Evolutionary conservation across 2,888 invertebrate species (phyloP), one percentile per base, ranked within the genome.

Genomic region (Phania funesta): DNA sequence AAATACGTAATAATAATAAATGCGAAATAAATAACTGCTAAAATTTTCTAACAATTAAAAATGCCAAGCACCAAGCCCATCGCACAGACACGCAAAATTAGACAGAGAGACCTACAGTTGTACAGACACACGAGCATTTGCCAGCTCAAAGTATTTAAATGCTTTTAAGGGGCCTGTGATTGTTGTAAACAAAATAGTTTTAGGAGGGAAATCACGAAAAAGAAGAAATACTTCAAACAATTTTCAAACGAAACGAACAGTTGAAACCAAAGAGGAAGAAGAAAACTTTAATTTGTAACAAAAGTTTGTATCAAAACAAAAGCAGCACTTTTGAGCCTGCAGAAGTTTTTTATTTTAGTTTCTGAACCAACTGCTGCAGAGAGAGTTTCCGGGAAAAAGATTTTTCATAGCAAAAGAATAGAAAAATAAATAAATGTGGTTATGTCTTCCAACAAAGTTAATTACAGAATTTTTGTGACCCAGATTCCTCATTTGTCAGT

Each of bases 391-490:
- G 70, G 50, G 65, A 58, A 70, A 80, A 80, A 52, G 26, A 46
- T 16, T 77, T 67, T 32, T 18, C 13, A 58, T 8, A 58, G 32
- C 32, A 70, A 24, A 18, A 46, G 41, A 48, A 60, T 50, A 48
- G 65, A 65, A 16, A 65, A 50, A 50, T 22, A 46, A 77, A 67
- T 67, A 52, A 65, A 73, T 73, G 73, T 68, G 71, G 60, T 26
- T 58, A 65, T 81, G 73, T 77, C 38, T 68, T 77, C 73, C 46
- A 56, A 81, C 77, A 73, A 73, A 81, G 77, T 81, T 81, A 81
- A 81, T n/a, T n/a, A n/a, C n/a, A n/a, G n/a, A n/a, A n/a, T n/a
- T n/a, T n/a, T n/a, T n/a, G n/a, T n/a, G n/a, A 81, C 81, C 77
- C 48, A 81, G 73, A 81, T 81, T 73, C 38, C 54, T 22, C 48